These are phyloP conservation scores for Rhopalosiphum maidis DNA, from an alignment of 1,140 invertebrate genomes.

Conservation along the genomic window DNA sequence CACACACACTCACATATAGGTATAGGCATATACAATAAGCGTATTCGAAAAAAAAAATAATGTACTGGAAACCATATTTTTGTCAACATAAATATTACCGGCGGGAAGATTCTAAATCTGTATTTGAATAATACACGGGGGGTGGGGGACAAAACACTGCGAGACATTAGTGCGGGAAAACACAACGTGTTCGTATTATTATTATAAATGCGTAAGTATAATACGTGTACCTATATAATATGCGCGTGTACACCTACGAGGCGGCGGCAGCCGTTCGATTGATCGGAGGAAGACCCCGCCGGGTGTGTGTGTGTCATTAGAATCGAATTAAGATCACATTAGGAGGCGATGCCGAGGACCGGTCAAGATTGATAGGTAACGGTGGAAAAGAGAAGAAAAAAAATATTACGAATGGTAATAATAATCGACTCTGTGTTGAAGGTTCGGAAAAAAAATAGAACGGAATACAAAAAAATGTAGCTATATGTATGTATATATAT, in stretches of 20 bases:
- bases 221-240: neutral
- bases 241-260: neutral
- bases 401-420: constrained; percentile 53
- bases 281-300: constrained; percentile 56
- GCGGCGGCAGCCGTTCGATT: constrained; percentile 50
- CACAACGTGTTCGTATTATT: neutral
- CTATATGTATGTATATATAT: neutral
- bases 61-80: constrained; percentile 49
- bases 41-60: neutral
- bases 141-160: no score
- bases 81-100: constrained; percentile 43
- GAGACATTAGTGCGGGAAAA: constrained; percentile 43
- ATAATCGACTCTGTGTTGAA: constrained; percentile 49
- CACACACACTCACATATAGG: neutral
- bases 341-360: constrained; percentile 55
- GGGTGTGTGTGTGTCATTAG: constrained; percentile 56
- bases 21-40: neutral
- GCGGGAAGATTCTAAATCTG: constrained; percentile 5
- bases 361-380: constrained; percentile 58
- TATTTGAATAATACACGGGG: neutral
- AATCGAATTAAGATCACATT: constrained; percentile 58
- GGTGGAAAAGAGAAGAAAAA: constrained; percentile 33
- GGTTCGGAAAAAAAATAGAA: constrained; percentile 50
- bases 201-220: neutral
- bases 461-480: constrained; percentile 41